phyloP scores from a whole-genome alignment of 1,140 invertebrate genomes.

The Drosophila burlai region DNA sequence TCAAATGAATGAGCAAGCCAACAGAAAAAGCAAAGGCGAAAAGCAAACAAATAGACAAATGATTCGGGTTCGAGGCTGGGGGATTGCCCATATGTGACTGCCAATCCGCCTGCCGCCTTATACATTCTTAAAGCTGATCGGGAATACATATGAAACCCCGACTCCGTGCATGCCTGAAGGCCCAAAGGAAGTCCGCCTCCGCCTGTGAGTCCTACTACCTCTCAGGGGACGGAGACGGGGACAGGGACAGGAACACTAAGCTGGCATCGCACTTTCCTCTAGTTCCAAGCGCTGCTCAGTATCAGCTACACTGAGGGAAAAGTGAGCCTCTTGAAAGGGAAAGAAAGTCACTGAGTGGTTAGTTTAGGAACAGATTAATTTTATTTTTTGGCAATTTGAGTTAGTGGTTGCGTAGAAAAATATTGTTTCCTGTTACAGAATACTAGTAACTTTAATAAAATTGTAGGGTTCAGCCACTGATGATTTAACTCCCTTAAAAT shows the following conservation, averaged over 20 bases:
- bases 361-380: no score
- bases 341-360: no score
- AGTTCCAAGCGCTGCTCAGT: background rate
- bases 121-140: conserved; percentile 48
- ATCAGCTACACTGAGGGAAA: conserved; percentile 2
- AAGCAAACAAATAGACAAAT: conserved; percentile 70
- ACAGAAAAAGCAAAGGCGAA: conserved; percentile 10
- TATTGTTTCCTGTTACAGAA: no score
- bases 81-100: conserved; percentile 59
- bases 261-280: conserved; percentile 25
- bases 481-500: background rate
- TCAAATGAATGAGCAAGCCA: conserved; percentile 73
- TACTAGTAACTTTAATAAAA: no score
- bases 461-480: no score
- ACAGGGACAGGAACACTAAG: conserved; percentile 31
- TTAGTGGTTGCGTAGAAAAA: no score
- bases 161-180: background rate
- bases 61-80: conserved; percentile 15
- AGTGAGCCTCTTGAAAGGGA: rapidly evolving
- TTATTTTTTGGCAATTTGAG: no score
- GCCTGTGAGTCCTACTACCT: background rate
- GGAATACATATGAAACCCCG: conserved; percentile 29
- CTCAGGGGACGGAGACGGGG: background rate
- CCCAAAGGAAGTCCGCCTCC: conserved; percentile 6
- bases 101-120: conserved; percentile 9